Base-by-base conservation (phyloP, 2,797 vertebrate genomes). In the Novumbra hubbsi region DNA sequence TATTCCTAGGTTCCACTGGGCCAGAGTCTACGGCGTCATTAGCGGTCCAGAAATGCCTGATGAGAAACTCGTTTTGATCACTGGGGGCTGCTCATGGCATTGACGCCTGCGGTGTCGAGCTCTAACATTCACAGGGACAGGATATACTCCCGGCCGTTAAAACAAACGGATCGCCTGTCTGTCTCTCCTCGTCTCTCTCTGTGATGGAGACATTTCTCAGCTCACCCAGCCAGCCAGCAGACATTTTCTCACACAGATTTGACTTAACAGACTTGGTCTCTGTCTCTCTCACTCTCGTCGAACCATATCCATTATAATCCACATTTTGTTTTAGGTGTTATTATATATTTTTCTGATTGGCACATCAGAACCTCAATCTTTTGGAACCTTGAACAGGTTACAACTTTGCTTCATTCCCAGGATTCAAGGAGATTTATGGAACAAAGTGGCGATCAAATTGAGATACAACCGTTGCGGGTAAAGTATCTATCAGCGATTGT, bases 251-350 rank as follows among this genome's bases (percentile, higher is more conserved):
- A 79, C 77, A 84, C 79, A 84, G 81, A 83, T 83, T 79, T 83
- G 82, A 86, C 82, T 82, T 49, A 71, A 77, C 41, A 66, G 65
- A 70, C 70, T 79, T 78, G 62, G 75, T 75, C 73, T 80, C 72
- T 71, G 73, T 75, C 70, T 52, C 74, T 73, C 66, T 65, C 74
- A 73, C 77, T 74, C 45, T 75, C 75, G 86, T 76, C 77, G 73
- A 69, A 77, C 80, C 48, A 45, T 11, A 4, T 45, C 41, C 41
- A 45, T 45, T 14, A 45, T 45, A 45, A 12, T 45, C 3, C 41
- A 45, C 41, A 11, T 45, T 45, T 45, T 45, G 41, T 45, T 45
- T 45, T 6, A 45, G 41, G 8, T 45, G 41, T 11, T 45, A 8
- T 8, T 38, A 6, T 45, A 45, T 45, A 45, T 45, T 45, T 45